Conservation (phyloP, 2,797 vertebrate genomes). For the Notamacropus eugenii region DNA sequence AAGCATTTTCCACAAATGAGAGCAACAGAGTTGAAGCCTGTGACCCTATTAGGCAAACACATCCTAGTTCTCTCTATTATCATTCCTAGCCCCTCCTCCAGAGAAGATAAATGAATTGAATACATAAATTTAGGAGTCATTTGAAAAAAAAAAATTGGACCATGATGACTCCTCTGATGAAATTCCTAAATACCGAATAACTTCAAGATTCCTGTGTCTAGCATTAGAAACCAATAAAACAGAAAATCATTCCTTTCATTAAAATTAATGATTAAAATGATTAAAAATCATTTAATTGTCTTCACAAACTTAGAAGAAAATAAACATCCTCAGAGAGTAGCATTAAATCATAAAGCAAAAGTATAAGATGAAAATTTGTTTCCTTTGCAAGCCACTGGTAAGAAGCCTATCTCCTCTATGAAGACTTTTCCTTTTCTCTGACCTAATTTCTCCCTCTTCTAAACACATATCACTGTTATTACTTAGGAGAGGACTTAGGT, state of each 20-base stretch:
- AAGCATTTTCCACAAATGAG: background rate
- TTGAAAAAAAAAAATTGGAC: background rate
- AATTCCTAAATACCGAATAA: background rate
- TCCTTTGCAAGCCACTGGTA: background rate
- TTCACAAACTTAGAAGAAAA: background rate
- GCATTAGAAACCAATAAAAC: background rate
- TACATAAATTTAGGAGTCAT: background rate
- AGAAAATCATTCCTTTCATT: background rate
- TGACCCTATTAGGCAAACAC: background rate
- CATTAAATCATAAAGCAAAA: background rate
- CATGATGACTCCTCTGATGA: background rate
- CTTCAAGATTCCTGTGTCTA: background rate
- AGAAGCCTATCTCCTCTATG: background rate
- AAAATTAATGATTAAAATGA: too few species aligned
- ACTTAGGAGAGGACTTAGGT: background rate
- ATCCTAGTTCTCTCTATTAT: background rate
- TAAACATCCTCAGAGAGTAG: background rate
- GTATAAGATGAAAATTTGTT: background rate
- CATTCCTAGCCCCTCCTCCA: background rate
- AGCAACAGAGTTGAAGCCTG: background rate
- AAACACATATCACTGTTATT: background rate
- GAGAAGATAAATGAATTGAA: background rate
- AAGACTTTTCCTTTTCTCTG: background rate
- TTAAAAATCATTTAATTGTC: background rate
- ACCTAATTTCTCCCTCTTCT: background rate